These are phyloP conservation scores for Poeciliopsis turneri DNA, from an alignment of 2,797 vertebrate genomes.

Conservation along the genomic window DNA sequence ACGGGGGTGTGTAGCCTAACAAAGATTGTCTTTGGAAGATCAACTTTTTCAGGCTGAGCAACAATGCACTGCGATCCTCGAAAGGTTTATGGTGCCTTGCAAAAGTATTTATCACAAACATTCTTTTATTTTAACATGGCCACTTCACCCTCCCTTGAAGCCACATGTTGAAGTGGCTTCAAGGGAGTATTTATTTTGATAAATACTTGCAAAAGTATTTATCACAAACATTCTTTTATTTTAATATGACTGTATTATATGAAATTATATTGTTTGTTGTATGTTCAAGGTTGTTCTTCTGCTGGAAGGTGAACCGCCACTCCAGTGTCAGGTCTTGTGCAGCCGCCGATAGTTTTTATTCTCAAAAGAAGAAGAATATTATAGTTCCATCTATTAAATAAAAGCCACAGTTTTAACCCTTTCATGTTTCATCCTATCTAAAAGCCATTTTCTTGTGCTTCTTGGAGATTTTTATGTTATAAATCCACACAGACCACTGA, in stretches of 20 bases:
- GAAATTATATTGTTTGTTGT: neutral
- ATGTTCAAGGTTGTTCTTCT: neutral
- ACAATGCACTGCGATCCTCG: neutral
- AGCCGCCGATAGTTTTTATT: neutral
- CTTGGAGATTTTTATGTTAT: too few relatives aligned
- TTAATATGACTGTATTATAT: too few relatives aligned
- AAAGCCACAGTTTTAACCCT: neutral
- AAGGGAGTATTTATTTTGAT: too few relatives aligned
- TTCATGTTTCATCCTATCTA: too few relatives aligned
- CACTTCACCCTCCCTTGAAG: too few relatives aligned
- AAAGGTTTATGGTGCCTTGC: neutral
- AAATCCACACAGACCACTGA: too few relatives aligned
- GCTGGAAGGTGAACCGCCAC: neutral
- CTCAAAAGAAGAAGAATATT: neutral
- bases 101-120: neutral
- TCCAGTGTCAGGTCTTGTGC: neutral
- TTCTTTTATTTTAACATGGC: too few relatives aligned
- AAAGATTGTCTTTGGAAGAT: constrained; percentile 31
- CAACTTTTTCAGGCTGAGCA: neutral
- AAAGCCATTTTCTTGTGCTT: too few relatives aligned
- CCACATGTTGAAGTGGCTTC: too few relatives aligned
- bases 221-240: too few relatives aligned
- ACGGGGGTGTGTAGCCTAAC: constrained; percentile 54
- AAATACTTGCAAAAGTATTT: neutral
- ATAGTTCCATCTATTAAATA: neutral